A percentile compares a stretch with the other conserved stretches of the same genome.
Evolutionary conservation across 2,888 invertebrate species (phyloP).

Genomic region (Eilema caniola): DNA sequence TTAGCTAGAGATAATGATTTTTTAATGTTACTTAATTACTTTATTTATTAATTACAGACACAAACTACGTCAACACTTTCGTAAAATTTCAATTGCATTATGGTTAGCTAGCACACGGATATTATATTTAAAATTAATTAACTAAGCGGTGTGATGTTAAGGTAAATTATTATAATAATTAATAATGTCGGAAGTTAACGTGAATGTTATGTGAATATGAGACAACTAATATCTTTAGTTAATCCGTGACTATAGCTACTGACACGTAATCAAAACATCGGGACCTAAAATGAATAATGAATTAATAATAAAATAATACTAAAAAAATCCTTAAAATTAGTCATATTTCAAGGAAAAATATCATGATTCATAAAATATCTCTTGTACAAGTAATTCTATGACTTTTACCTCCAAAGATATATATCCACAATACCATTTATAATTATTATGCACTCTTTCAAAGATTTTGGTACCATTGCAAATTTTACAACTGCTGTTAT

Average conservation of each 20-base stretch:
- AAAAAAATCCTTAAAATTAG: no score
- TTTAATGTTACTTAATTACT: slow-evolving; percentile 5
- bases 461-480: neutral
- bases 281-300: no score
- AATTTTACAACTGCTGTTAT: neutral
- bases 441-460: no score
- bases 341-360: no score
- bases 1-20: slow-evolving; percentile 7
- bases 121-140: neutral
- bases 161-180: neutral
- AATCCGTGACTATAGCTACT: no score
- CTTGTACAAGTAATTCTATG: neutral
- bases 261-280: no score
- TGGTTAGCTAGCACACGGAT: neutral
- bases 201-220: no score
- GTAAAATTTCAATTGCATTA: neutral
- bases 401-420: no score
- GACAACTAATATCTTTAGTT: no score
- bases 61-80: neutral
- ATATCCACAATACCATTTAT: no score
- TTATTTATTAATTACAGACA: neutral
- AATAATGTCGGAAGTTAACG: no score
- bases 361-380: neutral
- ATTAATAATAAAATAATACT: no score
- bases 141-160: neutral